Evolutionary conservation across 2,113 vertebrate species (phyloP), one percentile per base, ranked within the genome.

Genomic region (Bos javanicus): DNA sequence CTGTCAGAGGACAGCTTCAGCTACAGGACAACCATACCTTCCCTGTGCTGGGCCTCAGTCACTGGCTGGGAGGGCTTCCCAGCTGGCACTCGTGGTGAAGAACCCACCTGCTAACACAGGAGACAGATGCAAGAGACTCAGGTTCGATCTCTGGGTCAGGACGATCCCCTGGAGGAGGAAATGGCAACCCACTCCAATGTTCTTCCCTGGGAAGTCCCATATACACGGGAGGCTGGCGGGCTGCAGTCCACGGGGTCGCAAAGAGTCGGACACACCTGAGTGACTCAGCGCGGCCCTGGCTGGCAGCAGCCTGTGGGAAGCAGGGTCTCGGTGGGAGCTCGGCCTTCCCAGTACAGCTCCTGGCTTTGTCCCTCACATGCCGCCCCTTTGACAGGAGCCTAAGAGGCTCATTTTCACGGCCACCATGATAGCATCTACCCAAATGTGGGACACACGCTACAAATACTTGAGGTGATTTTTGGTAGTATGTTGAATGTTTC

Each of bases 261-360:
- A 15, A 62, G 39, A 43, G 39, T 76, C 0, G 3, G 71, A 43
- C 71, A 26, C 12, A 6, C 6, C 71, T 7, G 71, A 43, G n/a
- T 6, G 67, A 39, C n/a, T 39, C 10, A 11, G 6, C 39, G 2
- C 0, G 3, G n/a, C 9, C 5, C 23, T 7, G 36, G 36, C n/a
- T 11, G 64, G 36, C 21, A 2, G 23, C 9, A 6, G 19, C 52
- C 54, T 16, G 23, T 4, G 56, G 54, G 39, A 48, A 30, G 30
- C 0, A 0, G 7, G 15, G 5, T 28, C 48, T 57, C 39, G 25
- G 6, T 0, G 3, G n/a, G 46, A 33, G 14, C 1, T 0, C 1
- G 21, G 17, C 46, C 48, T 50, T 64, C 48, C 5, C 36, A 30
- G 28, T 1, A 2, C 33, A 52, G 15, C 13, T 0, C 16, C 26